Percentiles rank a stretch among this genome's conserved stretches.
Conservation (phyloP, 64 coral and sea anemone species). For the Actinia tenebrosa region DNA sequence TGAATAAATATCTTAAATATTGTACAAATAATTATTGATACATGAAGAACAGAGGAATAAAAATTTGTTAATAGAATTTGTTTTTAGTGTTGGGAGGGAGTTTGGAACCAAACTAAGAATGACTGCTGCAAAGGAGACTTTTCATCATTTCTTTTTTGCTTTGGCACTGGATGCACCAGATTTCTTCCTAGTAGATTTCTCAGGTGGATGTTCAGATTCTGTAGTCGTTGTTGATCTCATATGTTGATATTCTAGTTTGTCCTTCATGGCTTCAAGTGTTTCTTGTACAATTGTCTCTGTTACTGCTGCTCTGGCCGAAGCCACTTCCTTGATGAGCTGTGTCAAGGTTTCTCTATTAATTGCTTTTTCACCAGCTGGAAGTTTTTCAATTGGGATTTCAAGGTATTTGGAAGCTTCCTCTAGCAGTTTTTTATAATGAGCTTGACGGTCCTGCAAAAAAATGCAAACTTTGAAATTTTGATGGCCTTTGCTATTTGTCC, state of each 20-base stretch:
- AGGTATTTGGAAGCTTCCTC: conserved; percentile 11
- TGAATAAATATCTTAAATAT: too few relatives aligned
- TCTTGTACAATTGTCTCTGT: conserved; percentile 27
- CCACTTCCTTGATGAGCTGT: conserved; percentile 7
- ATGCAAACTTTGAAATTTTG: not conserved
- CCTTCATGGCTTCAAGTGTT: conserved; percentile 21
- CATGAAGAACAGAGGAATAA: not conserved
- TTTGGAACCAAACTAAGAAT: too few relatives aligned
- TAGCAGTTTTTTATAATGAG: not conserved
- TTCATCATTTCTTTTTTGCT: not conserved
- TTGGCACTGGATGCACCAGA: conserved; percentile 7
- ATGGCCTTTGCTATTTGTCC: too few relatives aligned
- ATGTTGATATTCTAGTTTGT: conserved; percentile 21
- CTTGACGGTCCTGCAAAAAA: not conserved
- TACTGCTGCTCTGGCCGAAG: not conserved
- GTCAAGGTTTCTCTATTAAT: not conserved
- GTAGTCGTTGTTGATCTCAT: not conserved
- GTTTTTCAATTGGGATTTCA: conserved; percentile 20
- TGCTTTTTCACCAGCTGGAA: not conserved
- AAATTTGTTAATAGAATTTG: not conserved
- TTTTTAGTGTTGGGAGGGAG: too few relatives aligned
- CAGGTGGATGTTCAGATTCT: not conserved
- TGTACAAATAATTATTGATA: too few relatives aligned
- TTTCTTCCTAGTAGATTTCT: conserved; percentile 6
- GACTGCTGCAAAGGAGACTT: too few relatives aligned